Evolutionary conservation across 1,140 invertebrate species (phyloP).

Genomic region (Pygmarrhopalites habei): DNA sequence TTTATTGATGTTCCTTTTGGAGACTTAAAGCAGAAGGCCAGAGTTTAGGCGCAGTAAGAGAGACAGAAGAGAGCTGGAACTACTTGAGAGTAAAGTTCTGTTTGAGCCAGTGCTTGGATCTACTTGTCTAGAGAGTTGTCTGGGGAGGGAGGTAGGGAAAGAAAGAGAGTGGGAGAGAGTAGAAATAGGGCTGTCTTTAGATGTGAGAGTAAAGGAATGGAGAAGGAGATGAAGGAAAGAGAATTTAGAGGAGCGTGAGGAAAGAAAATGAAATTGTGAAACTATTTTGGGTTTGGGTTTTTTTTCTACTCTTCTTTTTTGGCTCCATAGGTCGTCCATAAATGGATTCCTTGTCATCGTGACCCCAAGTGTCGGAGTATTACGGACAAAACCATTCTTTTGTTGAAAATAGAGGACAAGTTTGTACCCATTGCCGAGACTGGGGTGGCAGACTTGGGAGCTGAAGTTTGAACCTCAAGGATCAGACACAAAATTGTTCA

Average conservation of each 20-base stretch:
- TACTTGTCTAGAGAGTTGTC: neutral
- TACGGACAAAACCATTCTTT: constrained; percentile 78
- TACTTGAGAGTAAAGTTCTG: neutral
- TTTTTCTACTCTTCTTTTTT: too few relatives aligned
- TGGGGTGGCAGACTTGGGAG: constrained; percentile 57
- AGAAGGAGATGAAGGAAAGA: neutral
- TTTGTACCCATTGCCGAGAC: constrained; percentile 87
- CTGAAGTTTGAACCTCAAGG: constrained; percentile 16
- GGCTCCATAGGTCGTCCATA: constrained; percentile 66
- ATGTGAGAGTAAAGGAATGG: neutral
- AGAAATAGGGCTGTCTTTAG: too few relatives aligned
- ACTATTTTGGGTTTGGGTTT: constrained; percentile 8
- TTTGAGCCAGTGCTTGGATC: neutral
- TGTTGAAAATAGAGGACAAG: constrained; percentile 86
- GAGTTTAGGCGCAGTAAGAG: too few relatives aligned
- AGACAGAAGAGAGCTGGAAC: neutral
- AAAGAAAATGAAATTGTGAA: constrained; percentile 8
- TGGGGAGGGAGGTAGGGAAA: neutral
- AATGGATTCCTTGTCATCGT: constrained; percentile 81
- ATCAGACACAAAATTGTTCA: too few relatives aligned
- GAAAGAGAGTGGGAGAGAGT: neutral
- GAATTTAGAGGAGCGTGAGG: neutral
- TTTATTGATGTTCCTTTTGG: too few relatives aligned
- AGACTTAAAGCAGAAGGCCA: too few relatives aligned
- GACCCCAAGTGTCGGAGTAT: constrained; percentile 77